phyloP scores from a whole-genome alignment of 2,797 vertebrate species.

The Cyprinella venusta region DNA sequence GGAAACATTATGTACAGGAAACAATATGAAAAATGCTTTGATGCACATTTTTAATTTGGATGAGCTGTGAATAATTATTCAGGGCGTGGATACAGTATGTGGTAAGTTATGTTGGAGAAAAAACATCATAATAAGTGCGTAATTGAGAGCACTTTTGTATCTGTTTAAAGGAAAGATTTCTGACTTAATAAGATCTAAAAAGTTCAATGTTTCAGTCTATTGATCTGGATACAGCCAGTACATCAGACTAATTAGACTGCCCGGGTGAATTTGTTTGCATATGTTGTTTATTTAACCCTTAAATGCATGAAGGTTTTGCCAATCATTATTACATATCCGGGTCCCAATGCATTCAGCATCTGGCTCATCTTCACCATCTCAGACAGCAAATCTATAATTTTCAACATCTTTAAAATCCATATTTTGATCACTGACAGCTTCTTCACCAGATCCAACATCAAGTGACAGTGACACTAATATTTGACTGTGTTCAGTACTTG shows the following conservation, averaged over 20 bases:
- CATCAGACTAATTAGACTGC: constrained; percentile 2
- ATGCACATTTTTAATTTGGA: constrained; percentile 10
- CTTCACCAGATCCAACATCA: no score
- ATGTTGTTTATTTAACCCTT: neutral
- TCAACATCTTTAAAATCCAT: no score
- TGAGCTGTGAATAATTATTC: constrained; percentile 40
- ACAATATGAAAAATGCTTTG: constrained; percentile 1
- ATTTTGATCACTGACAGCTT: no score
- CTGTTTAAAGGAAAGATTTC: neutral
- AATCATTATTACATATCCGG: no score
- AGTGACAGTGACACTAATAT: no score
- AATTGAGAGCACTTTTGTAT: constrained; percentile 4
- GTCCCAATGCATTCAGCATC: no score
- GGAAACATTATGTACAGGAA: constrained; percentile 22
- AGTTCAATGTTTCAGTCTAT: neutral
- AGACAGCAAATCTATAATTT: no score
- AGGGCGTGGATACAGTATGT: neutral
- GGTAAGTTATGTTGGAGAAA: neutral
- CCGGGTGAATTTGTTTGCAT: neutral
- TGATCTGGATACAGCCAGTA: neutral
- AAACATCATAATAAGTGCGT: neutral
- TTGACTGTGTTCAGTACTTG: no score
- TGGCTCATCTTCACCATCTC: no score
- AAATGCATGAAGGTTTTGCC: no score
- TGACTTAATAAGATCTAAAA: neutral